Evolutionary conservation across 2,888 invertebrate species (phyloP).

Genomic region (Athripsodes cinereus): DNA sequence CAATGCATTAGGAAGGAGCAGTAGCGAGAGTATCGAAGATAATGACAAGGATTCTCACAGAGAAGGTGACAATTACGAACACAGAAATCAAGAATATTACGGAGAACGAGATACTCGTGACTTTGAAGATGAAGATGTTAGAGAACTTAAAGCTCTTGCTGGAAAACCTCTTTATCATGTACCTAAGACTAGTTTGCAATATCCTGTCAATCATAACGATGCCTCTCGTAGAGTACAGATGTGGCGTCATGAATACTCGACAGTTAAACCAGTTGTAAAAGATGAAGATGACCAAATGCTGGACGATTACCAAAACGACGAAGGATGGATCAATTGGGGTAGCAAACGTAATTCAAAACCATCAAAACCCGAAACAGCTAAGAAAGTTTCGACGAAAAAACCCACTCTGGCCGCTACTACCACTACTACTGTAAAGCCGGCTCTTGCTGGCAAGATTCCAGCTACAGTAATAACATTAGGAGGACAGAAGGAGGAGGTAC

Average conservation of each 20-base stretch:
- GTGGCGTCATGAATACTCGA: conserved; percentile 29
- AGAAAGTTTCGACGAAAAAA: conserved; percentile 11
- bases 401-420: conserved; percentile 28
- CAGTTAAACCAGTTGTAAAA: conserved; percentile 14
- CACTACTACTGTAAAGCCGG: conserved; percentile 6
- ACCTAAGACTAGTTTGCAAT: conserved; percentile 42
- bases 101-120: conserved; percentile 33
- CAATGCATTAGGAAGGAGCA: conserved; percentile 48
- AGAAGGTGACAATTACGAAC: conserved; percentile 24
- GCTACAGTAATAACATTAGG: conserved; percentile 27
- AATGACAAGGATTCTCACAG: conserved; percentile 8
- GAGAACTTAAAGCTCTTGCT: conserved; percentile 57
- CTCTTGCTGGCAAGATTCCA: conserved; percentile 11
- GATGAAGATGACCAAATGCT: conserved; percentile 24
- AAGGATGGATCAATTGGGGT: conserved; percentile 40
- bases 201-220: conserved; percentile 19
- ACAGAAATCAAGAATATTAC: conserved; percentile 23
- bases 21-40: conserved; percentile 41
- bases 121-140: conserved; percentile 59
- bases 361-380: conserved; percentile 12
- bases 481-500: conserved; percentile 60
- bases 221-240: conserved; percentile 26
- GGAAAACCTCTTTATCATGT: conserved; percentile 48
- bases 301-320: conserved; percentile 43
- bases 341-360: conserved; percentile 37